Conservation (phyloP, 2,113 vertebrate genomes). For the Arvicanthis niloticus region DNA sequence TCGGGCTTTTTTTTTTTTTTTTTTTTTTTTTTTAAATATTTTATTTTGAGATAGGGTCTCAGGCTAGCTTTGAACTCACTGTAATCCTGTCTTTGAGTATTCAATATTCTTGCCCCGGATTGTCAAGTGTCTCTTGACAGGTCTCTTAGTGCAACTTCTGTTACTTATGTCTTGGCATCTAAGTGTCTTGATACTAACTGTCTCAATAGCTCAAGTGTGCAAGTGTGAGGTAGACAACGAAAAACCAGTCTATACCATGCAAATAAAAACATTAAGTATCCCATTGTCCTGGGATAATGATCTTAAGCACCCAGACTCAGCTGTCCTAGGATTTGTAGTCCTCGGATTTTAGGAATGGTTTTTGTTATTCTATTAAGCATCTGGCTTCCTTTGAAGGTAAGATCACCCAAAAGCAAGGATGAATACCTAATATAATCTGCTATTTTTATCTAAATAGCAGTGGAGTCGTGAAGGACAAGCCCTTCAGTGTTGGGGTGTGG, state of each 20-base stretch:
- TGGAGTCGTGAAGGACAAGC: too few species aligned
- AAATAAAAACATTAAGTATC: neutral
- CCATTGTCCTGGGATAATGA: neutral
- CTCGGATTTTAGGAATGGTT: neutral
- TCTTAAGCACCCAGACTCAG: neutral
- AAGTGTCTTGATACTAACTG: neutral
- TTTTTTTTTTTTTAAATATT: neutral
- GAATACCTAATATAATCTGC: neutral
- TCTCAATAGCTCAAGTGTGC: neutral
- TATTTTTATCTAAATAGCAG: neutral
- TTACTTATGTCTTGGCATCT: neutral
- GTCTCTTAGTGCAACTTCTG: neutral
- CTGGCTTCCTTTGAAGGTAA: neutral
- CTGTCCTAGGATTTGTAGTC: too few species aligned
- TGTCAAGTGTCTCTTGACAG: neutral
- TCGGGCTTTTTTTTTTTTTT: neutral
- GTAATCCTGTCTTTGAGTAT: neutral
- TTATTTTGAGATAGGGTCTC: neutral
- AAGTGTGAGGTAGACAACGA: neutral
- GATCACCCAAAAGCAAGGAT: neutral
- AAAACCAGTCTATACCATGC: neutral
- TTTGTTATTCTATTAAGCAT: neutral
- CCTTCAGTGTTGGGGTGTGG: neutral
- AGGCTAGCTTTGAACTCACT: neutral
- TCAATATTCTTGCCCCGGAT: too few species aligned